Conservation (phyloP, 2,113 vertebrate genomes). For the Haemorhous mexicanus region DNA sequence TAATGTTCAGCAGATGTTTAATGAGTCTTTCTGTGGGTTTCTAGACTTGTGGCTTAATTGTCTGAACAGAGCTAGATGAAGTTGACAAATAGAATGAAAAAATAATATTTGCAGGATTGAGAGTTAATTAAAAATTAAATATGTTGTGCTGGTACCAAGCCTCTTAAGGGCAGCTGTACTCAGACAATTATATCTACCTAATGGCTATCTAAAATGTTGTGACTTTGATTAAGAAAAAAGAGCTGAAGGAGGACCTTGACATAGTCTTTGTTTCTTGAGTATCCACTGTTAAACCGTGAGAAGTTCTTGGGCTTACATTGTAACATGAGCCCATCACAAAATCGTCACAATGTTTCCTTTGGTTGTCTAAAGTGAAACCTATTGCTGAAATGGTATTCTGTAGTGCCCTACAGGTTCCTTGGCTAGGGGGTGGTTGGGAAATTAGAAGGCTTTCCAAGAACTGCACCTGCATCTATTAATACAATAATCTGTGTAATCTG, state of each 20-base stretch:
- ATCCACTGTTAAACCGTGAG: not conserved
- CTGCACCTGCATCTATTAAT: not conserved
- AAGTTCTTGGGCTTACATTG: not conserved
- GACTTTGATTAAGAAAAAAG: not conserved
- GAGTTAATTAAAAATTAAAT: conserved; percentile 35
- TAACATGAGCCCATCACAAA: not conserved
- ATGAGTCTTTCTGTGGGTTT: not conserved
- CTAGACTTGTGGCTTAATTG: not conserved
- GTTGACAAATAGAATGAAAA: conserved; percentile 32
- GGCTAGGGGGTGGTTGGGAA: not conserved
- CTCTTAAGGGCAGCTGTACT: not conserved
- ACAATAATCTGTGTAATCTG: not conserved
- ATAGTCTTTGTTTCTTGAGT: not conserved
- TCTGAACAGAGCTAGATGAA: not conserved
- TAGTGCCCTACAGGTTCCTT: not conserved
- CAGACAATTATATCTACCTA: not conserved
- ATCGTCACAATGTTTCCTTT: not conserved
- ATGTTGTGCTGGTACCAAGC: not conserved
- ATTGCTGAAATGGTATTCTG: not conserved
- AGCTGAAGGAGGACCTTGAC: not conserved
- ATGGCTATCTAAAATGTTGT: not conserved
- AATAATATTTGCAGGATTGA: not conserved
- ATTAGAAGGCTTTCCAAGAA: not conserved
- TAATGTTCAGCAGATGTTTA: not conserved
- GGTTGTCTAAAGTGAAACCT: not conserved